Percentiles rank a stretch among this genome's conserved stretches.
phyloP scores from a whole-genome alignment of 2,888 invertebrate genomes.

The Oscheius sp. region DNA sequence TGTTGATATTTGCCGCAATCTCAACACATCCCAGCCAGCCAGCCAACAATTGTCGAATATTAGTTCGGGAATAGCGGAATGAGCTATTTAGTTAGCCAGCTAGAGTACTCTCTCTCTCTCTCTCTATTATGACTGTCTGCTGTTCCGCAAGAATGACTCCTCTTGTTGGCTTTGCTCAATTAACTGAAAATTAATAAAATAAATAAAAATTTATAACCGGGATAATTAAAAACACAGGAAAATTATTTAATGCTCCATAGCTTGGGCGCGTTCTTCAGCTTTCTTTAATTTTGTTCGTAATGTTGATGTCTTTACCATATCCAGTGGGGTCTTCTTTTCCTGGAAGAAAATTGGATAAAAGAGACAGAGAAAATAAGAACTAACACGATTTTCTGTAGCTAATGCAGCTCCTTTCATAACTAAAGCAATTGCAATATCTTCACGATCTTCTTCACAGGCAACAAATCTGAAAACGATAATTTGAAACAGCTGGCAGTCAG shows the following conservation, averaged over 20 bases:
- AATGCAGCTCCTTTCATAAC: constrained; percentile 80
- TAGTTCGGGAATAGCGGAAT: neutral
- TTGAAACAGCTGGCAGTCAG: neutral
- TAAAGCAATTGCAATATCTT: constrained; percentile 80
- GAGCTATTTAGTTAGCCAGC: neutral
- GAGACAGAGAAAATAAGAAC: neutral
- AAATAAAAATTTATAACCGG: neutral
- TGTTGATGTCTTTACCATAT: constrained; percentile 41
- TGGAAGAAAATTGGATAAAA: neutral
- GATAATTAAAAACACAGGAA: neutral
- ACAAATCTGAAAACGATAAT: constrained; percentile 79
- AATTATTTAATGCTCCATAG: constrained; percentile 11
- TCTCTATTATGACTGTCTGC: constrained; percentile 19
- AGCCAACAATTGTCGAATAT: too few relatives aligned
- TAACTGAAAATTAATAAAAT: neutral
- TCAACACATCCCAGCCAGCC: neutral
- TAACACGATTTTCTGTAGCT: constrained; percentile 79
- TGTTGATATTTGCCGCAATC: constrained; percentile 23
- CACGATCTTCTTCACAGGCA: constrained; percentile 85
- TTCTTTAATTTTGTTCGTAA: constrained; percentile 43
- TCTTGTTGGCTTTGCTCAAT: too few relatives aligned
- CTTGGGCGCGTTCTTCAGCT: constrained; percentile 34
- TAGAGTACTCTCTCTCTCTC: neutral
- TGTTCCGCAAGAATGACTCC: constrained; percentile 24
- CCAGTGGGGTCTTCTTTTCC: constrained; percentile 45